Evolutionary conservation across 2,113 vertebrate species (phyloP), one percentile per base, ranked within the genome.

Genomic region (Corythoichthys haematopterus): DNA sequence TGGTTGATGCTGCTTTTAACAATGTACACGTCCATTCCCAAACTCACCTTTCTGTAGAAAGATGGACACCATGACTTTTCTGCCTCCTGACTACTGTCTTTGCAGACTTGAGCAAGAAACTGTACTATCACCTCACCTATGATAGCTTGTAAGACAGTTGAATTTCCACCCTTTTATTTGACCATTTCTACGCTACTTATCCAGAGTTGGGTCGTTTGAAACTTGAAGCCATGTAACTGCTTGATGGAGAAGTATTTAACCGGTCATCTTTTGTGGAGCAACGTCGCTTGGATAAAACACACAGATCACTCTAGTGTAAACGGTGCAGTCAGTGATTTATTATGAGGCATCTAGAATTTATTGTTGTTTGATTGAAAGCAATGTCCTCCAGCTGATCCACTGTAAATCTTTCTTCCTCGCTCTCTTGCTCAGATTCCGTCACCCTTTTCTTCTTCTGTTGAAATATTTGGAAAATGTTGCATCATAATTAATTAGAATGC

Each of bases 341-440:
- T 72, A 69, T 61, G 50, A 71, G 63, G 57, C 77, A 36, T 58
- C 47, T 43, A 40, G 66, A 80, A 78, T 79, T 87, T 83, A 83
- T 85, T 80, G 68, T 70, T 83, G 80, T 85, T 85, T 78, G 83
- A 85, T 80, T 74, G 64, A 80, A 77, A 75, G 61, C 53, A 69
- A 46, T 66, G 77, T 78, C 59, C 65, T 70, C 47, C 68, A 70
- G 75, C 69, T 72, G 82, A 73, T 81, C 55, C 46, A 71, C 58
- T 75, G 62, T 71, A 48, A 33, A 15, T 67, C 36, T n/a, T 57
- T 20, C 66, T 60, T 16, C 58, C 6, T 66, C 35, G 15, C 28
- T 8, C 38, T 33, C 43, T 35, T 9, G 52, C 9, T 66, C 43
- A 37, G 51, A 76, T 76, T 40, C 7, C 52, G 50, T 66, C 46